Conservation (phyloP, 2,797 vertebrate genomes). For the Vipera latastei region DNA sequence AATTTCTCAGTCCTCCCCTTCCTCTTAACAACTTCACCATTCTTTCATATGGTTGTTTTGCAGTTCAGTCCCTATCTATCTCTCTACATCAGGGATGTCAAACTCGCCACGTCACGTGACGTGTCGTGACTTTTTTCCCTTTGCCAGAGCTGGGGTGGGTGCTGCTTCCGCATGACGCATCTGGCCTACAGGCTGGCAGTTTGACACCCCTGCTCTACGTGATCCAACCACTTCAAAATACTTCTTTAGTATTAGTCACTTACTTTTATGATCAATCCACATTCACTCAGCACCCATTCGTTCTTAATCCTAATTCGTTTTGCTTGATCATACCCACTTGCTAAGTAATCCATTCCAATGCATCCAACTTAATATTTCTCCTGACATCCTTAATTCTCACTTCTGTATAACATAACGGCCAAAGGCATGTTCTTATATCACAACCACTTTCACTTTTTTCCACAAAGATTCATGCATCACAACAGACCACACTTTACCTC, state of each 20-base stretch:
- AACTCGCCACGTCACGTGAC: too few relatives aligned
- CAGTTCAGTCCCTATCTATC: background rate
- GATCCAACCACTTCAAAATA: background rate
- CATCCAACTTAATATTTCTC: background rate
- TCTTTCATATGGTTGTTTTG: background rate
- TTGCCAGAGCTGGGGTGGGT: too few relatives aligned
- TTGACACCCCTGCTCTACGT: too few relatives aligned
- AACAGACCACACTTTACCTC: background rate
- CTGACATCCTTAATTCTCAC: background rate
- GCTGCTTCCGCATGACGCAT: too few relatives aligned
- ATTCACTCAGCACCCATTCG: background rate
- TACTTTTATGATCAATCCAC: background rate
- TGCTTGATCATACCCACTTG: background rate
- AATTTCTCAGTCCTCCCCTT: background rate
- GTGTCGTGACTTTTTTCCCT: too few relatives aligned
- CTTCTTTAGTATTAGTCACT: background rate
- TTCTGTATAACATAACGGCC: background rate
- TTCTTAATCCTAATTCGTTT: background rate
- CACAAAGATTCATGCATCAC: background rate
- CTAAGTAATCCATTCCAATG: background rate
- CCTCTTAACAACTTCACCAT: background rate
- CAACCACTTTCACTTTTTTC: background rate
- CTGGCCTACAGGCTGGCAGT: too few relatives aligned
- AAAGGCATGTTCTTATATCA: background rate
- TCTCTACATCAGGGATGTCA: background rate